phyloP scores from a whole-genome alignment of 2,797 vertebrate genomes.

The Luscinia luscinia region DNA sequence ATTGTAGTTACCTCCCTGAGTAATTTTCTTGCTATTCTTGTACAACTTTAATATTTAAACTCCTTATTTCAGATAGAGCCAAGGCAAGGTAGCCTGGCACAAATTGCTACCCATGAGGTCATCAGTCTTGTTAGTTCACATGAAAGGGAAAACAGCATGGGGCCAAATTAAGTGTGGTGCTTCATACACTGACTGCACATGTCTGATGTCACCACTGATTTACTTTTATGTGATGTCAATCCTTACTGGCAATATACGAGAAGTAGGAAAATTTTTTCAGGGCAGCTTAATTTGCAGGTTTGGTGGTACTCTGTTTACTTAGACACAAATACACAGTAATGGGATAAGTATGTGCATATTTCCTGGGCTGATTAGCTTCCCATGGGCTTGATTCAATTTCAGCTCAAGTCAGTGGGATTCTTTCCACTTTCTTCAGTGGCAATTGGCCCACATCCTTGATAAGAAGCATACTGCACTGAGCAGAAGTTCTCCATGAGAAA shows the following conservation, averaged over 20 bases:
- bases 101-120: neutral
- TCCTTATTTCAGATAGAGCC: neutral
- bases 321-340: neutral
- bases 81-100: neutral
- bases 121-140: neutral
- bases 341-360: neutral
- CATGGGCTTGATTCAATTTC: slow-evolving; percentile 6
- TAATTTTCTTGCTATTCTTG: neutral
- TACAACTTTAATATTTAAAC: neutral
- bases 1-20: neutral
- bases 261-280: neutral
- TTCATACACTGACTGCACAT: neutral
- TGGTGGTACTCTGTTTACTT: neutral
- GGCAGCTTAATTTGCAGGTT: neutral
- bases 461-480: neutral
- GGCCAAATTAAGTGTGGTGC: neutral
- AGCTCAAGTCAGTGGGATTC: neutral
- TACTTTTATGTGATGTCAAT: neutral
- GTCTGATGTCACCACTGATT: slow-evolving; percentile 14
- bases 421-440: neutral
- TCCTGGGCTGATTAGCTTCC: neutral
- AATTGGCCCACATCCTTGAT: neutral
- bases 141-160: slow-evolving; percentile 1
- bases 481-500: neutral
- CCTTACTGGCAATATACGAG: neutral